Evolutionary conservation across 92 coral and sea anemone genomes (phyloP).

Genomic region (Heteractis magnifica): DNA sequence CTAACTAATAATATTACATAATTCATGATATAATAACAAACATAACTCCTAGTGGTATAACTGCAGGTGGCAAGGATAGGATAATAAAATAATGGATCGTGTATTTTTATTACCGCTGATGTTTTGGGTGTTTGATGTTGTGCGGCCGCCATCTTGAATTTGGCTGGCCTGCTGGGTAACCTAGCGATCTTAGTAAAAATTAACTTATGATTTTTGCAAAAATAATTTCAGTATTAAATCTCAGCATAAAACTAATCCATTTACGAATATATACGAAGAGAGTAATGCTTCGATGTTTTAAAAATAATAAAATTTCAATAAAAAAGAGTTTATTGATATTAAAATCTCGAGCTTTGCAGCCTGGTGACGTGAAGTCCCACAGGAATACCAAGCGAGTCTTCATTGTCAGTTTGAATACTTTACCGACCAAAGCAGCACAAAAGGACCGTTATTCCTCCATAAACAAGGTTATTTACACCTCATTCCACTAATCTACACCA

Average conservation of each 20-base stretch:
- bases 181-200: not conserved
- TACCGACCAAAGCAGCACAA: slow-evolving; percentile 2
- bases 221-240: not conserved
- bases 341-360: not conserved
- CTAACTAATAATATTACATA: not conserved
- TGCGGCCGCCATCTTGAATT: slow-evolving; percentile 50
- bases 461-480: not conserved
- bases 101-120: slow-evolving; percentile 25
- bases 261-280: too few relatives aligned
- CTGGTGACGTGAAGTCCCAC: slow-evolving; percentile 21
- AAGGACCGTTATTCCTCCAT: not conserved
- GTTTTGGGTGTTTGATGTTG: slow-evolving; percentile 22
- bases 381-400: not conserved
- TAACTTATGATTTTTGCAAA: not conserved
- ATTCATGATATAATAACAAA: not conserved
- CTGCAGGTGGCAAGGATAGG: slow-evolving; percentile 26
- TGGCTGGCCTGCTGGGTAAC: slow-evolving; percentile 11
- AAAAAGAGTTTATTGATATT: too few relatives aligned
- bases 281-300: too few relatives aligned
- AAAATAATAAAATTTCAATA: too few relatives aligned
- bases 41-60: not conserved
- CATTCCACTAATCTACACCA: not conserved
- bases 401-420: slow-evolving; percentile 20
- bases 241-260: too few relatives aligned
- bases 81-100: not conserved